phyloP scores from a whole-genome alignment of 2,113 vertebrate genomes.

The Forbesichthys agassizii region DNA sequence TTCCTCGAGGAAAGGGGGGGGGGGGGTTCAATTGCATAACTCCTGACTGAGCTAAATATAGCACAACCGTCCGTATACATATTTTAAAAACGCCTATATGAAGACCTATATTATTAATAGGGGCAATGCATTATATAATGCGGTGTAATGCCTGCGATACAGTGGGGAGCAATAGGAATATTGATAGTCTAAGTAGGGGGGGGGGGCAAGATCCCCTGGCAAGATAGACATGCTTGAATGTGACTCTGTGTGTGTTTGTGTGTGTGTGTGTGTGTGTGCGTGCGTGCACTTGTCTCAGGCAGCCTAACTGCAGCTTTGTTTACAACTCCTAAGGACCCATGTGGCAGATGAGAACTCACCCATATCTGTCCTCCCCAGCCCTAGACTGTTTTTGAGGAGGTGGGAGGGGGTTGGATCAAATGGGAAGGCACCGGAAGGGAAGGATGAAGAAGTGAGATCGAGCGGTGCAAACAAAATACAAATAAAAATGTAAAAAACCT shows the following conservation, averaged over 20 bases:
- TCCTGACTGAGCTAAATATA: constrained; percentile 65
- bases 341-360: constrained; percentile 56
- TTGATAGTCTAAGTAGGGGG: constrained; percentile 22
- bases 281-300: constrained; percentile 22
- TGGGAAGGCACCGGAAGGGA: constrained; percentile 12
- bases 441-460: constrained; percentile 8
- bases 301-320: constrained; percentile 51
- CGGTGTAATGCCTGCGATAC: constrained; percentile 26
- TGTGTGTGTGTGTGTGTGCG: background rate
- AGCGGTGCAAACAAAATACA: constrained; percentile 4
- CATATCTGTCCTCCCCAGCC: constrained; percentile 40
- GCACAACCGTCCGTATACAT: constrained; percentile 56
- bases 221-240: background rate
- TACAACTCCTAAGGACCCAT: constrained; percentile 52
- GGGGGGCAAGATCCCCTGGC: constrained; percentile 17
- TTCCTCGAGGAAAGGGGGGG: constrained; percentile 3
- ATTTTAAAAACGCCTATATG: constrained; percentile 67
- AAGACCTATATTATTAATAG: constrained; percentile 67
- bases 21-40: constrained; percentile 61
- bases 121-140: constrained; percentile 47
- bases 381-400: constrained; percentile 24
- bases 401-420: background rate
- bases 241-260: background rate
- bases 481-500: background rate
- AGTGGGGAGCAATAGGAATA: constrained; percentile 14